A percentile compares a stretch with the other conserved stretches of the same genome.
phyloP scores from a whole-genome alignment of 2,797 vertebrate species.

The Sebastes variabilis region DNA sequence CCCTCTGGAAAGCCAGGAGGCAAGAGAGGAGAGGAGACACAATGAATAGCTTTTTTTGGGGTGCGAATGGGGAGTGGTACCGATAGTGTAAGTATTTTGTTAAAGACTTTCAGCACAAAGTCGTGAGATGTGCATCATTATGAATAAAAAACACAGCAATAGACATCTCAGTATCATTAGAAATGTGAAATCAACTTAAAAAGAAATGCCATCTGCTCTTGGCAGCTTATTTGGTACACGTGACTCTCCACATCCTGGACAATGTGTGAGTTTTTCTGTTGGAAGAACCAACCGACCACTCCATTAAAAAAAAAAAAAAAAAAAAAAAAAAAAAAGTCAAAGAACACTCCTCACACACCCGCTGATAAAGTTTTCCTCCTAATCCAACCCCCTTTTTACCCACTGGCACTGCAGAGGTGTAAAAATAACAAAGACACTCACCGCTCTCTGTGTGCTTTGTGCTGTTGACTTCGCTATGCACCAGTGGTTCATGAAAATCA shows the following conservation, averaged over 20 bases:
- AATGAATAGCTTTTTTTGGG: background rate
- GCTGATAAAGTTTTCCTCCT: background rate
- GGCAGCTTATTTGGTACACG: constrained; percentile 36
- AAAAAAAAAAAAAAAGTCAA: constrained; percentile 2
- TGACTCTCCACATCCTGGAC: constrained; percentile 30
- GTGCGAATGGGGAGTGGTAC: background rate
- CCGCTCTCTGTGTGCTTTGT: constrained; percentile 16
- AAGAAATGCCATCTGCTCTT: constrained; percentile 50
- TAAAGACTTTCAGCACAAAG: background rate
- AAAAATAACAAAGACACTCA: background rate
- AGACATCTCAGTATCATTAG: constrained; percentile 9
- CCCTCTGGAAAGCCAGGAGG: background rate
- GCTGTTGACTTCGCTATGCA: constrained; percentile 31
- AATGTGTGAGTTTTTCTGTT: constrained; percentile 30
- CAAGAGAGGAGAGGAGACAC: background rate
- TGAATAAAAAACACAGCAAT: constrained; percentile 9
- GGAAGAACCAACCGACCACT: constrained; percentile 10
- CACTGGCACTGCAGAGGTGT: constrained; percentile 7
- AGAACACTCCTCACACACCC: background rate
- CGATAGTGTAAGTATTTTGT: constrained; percentile 3
- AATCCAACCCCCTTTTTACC: background rate
- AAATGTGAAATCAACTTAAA: constrained; percentile 48
- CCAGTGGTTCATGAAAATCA: constrained; percentile 36
- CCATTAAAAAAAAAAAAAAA: background rate
- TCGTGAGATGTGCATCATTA: constrained; percentile 9